Base-by-base conservation (phyloP, 2,888 invertebrate genomes). In the Spatulosminthurus flaviceps region DNA sequence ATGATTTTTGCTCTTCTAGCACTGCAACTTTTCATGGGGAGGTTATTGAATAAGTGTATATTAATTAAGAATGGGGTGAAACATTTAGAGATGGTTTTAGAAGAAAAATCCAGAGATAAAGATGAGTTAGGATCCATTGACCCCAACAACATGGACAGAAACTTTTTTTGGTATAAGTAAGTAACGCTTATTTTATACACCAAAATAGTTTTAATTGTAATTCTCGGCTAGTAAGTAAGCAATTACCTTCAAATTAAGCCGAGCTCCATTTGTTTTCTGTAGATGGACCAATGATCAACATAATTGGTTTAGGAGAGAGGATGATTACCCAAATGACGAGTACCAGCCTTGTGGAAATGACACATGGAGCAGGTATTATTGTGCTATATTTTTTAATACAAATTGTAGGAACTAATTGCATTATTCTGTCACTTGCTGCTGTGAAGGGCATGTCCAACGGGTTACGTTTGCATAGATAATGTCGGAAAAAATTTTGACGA, bases 1-100 rank as follows among this genome's bases (percentile, higher is more conserved):
- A 96, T 96, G 96, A 96, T 97, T 86, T 97, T 97, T 89, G 96
- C 97, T 69, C 90, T 97, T 83, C 96, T 97, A 88, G 96, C 96
- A 41, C 91, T 97, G 82, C 96, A 97, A 89, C 95, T 97, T 82
- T 97, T 96, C 89, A 95, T 96, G 93, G 97, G 97, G 67, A 95
- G 95, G 87, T 90, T 97, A 83, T 91, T 96, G 86, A 96, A 97
- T 89, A 97, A 97, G 88, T 97, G 97, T 88, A 96, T 97, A 79
- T 51, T 80, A 19, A 79, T 86, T 60, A 81, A 86, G 9, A 67
- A 24, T 51, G 66, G 66, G 1, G 51, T 51, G 7, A n/a, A 2
- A n/a, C 51, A 51, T 51, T 51, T 51, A 51, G 9, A 51, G 51
- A 51, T 51, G 51, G 16, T 51, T 13, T 64, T 1, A 4, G 64